Evolutionary conservation across 2,113 vertebrate genomes (phyloP).

Genomic region (Ochotona princeps): DNA sequence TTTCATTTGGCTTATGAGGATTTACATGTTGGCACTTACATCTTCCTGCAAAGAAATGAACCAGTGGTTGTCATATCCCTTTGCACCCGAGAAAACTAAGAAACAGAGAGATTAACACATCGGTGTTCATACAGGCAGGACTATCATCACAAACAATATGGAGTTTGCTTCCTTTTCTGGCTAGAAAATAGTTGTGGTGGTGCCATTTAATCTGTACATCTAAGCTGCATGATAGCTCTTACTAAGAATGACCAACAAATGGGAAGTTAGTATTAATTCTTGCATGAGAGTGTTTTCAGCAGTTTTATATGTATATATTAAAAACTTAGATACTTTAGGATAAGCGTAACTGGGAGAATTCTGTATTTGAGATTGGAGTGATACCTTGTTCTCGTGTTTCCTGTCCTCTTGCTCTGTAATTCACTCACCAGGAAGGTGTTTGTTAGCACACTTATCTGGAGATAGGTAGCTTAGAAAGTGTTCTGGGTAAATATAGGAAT

Average conservation of each 20-base stretch:
- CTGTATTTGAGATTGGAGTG: neutral
- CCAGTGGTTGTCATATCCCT: neutral
- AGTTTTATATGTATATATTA: neutral
- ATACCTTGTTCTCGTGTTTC: neutral
- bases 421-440: neutral
- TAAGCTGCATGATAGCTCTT: neutral
- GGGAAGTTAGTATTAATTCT: conserved; percentile 51
- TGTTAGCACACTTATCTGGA: neutral
- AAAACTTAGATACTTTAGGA: neutral
- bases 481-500: neutral
- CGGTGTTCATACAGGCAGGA: neutral
- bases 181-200: conserved; percentile 14
- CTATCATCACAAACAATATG: neutral
- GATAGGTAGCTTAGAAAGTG: conserved; percentile 12
- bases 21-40: neutral
- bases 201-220: neutral
- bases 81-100: neutral
- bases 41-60: conserved; percentile 19
- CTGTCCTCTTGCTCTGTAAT: conserved; percentile 11
- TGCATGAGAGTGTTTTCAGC: conserved; percentile 35
- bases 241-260: conserved; percentile 26
- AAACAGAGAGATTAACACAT: neutral
- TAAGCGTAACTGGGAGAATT: neutral
- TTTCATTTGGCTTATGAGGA: neutral
- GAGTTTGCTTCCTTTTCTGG: neutral